phyloP scores from a whole-genome alignment of 1,140 invertebrate species.

The Drosophila varians region DNA sequence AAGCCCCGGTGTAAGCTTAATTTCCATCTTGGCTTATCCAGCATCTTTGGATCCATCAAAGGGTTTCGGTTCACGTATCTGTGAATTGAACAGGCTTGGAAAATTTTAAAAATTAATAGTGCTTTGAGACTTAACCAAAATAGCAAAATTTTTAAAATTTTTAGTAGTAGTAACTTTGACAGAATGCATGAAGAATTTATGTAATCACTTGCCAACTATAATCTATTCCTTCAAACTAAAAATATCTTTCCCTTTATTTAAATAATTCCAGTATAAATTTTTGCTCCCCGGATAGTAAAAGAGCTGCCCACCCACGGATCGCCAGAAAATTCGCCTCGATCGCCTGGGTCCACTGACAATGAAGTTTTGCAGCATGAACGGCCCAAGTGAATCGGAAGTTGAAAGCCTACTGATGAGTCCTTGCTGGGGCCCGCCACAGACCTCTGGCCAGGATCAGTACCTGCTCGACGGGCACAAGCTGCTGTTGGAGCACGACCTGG shows the following conservation, averaged over 20 bases:
- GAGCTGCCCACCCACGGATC: constrained; percentile 14
- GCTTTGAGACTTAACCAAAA: not conserved
- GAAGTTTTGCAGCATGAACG: constrained; percentile 85
- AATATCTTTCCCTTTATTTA: not conserved
- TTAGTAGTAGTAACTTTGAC: not conserved
- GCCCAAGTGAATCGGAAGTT: constrained; percentile 84
- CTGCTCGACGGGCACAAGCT: constrained; percentile 83
- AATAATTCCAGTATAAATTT: constrained; percentile 5
- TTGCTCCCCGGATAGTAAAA: constrained; percentile 16
- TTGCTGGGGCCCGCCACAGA: constrained; percentile 82
- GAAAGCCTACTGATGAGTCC: constrained; percentile 83
- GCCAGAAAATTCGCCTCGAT: constrained; percentile 42
- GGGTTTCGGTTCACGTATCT: not conserved
- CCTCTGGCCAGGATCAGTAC: constrained; percentile 81
- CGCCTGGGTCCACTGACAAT: constrained; percentile 77
- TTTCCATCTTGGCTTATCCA: not conserved
- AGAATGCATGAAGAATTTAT: not conserved
- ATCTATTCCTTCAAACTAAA: not conserved
- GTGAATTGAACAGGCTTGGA: not conserved
- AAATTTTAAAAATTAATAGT: not conserved
- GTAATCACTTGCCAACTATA: not conserved
- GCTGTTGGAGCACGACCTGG: constrained; percentile 80
- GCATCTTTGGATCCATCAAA: not conserved
- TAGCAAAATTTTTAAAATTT: not conserved
- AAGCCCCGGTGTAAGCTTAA: constrained; percentile 44